A percentile compares a stretch with the other conserved stretches of the same genome.
phyloP scores from a whole-genome alignment of 2,888 invertebrate genomes.

The Conomelus anceps region DNA sequence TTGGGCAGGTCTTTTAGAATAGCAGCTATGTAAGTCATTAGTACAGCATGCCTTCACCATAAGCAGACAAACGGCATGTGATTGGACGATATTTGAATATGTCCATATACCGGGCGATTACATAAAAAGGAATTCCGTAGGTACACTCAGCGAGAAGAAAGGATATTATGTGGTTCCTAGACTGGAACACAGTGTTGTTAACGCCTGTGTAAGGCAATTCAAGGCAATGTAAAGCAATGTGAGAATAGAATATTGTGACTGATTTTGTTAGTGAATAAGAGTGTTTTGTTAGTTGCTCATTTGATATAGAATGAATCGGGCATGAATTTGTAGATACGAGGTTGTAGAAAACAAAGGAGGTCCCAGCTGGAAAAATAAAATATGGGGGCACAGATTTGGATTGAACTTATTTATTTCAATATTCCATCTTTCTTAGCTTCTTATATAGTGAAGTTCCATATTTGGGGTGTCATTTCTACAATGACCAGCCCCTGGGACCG shows the following conservation, averaged over 20 bases:
- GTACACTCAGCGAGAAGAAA: not conserved
- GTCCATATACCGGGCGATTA: not conserved
- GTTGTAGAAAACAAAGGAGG: too few relatives aligned
- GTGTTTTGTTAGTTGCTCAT: not conserved
- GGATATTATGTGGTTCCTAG: not conserved
- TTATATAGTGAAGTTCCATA: too few relatives aligned
- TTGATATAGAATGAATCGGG: not conserved
- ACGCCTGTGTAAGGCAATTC: not conserved
- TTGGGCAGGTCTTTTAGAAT: not conserved
- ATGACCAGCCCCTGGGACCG: too few relatives aligned
- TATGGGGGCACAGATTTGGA: too few relatives aligned
- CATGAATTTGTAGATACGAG: too few relatives aligned
- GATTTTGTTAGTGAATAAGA: not conserved
- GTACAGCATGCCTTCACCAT: not conserved
- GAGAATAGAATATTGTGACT: not conserved
- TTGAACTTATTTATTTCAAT: too few relatives aligned
- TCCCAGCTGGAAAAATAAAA: too few relatives aligned
- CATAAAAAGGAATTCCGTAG: not conserved
- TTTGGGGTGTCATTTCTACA: too few relatives aligned
- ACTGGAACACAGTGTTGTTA: not conserved
- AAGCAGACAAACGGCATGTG: too few relatives aligned
- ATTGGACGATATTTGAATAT: not conserved
- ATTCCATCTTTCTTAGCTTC: too few relatives aligned
- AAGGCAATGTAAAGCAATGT: not conserved
- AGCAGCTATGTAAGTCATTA: not conserved